Percentiles rank a stretch among this genome's conserved stretches.
These are phyloP conservation scores for Notarius lentiginosus DNA, from an alignment of 2,113 vertebrate genomes.

Conservation along the genomic window DNA sequence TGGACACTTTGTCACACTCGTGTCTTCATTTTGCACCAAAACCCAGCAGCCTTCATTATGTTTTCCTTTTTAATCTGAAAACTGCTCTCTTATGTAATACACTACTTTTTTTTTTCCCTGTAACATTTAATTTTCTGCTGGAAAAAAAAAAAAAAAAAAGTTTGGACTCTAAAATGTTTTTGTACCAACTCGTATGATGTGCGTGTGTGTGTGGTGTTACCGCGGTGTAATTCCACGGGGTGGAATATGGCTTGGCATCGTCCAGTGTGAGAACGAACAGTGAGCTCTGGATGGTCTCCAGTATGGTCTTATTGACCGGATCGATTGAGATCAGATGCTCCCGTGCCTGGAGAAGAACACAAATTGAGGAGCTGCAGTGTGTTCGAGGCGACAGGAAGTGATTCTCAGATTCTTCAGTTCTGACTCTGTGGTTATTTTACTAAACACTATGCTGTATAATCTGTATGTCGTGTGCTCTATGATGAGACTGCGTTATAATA, in stretches of 20 bases:
- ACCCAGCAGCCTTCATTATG: no score
- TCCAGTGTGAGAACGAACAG: conserved; percentile 83
- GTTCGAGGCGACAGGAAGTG: background rate
- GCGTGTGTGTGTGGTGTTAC: background rate
- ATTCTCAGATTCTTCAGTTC: background rate
- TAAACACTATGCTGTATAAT: background rate
- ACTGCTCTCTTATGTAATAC: no score
- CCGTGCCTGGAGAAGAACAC: conserved; percentile 72
- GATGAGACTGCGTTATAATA: background rate
- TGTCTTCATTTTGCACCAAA: no score
- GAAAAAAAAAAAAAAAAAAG: background rate
- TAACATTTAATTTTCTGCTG: no score
- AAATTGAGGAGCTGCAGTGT: background rate
- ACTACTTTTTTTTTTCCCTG: no score
- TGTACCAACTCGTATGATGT: no score
- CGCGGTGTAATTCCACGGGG: conserved; percentile 80
- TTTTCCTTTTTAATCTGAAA: no score
- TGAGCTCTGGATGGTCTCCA: conserved; percentile 90
- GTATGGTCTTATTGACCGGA: conserved; percentile 79
- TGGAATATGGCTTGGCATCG: conserved; percentile 78
- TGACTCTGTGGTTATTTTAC: background rate
- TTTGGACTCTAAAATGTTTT: no score
- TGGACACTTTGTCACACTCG: no score
- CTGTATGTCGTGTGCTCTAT: background rate
- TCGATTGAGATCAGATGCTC: conserved; percentile 87